These are phyloP conservation scores for Calosoma granatense DNA, from an alignment of 1,140 invertebrate genomes.

Conservation along the genomic window DNA sequence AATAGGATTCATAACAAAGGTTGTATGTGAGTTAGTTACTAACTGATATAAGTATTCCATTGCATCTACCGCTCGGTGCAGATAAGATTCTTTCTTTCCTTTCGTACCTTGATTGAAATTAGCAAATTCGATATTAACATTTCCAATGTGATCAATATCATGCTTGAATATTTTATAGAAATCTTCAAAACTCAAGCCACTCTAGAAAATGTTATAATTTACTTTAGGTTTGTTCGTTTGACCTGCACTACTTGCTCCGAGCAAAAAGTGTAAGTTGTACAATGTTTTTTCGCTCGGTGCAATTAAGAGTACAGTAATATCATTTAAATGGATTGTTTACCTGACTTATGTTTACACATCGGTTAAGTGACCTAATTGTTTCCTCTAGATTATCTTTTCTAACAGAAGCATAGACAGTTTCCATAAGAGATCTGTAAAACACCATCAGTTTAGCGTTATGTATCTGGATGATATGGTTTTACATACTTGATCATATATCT, in stretches of 20 bases:
- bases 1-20: too few species aligned
- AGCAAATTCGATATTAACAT: constrained; percentile 31
- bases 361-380: constrained; percentile 34
- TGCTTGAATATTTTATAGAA: constrained; percentile 29
- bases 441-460: too few species aligned
- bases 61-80: constrained; percentile 29
- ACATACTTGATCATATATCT: constrained; percentile 46
- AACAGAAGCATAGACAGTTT: constrained; percentile 38
- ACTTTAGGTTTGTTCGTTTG: too few species aligned
- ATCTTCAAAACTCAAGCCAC: constrained; percentile 28
- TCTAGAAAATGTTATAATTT: too few species aligned
- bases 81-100: constrained; percentile 23
- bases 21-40: too few species aligned
- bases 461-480: too few species aligned
- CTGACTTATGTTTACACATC: neutral
- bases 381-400: constrained; percentile 34
- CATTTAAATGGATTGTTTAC: too few species aligned
- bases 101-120: constrained; percentile 23
- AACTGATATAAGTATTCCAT: constrained; percentile 34
- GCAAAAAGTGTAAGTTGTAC: too few species aligned
- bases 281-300: too few species aligned
- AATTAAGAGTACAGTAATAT: too few species aligned
- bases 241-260: too few species aligned
- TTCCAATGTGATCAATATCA: constrained; percentile 30
- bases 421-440: constrained; percentile 39